phyloP scores from a whole-genome alignment of 2,888 invertebrate genomes.

The Caenorhabditis zanzibari region DNA sequence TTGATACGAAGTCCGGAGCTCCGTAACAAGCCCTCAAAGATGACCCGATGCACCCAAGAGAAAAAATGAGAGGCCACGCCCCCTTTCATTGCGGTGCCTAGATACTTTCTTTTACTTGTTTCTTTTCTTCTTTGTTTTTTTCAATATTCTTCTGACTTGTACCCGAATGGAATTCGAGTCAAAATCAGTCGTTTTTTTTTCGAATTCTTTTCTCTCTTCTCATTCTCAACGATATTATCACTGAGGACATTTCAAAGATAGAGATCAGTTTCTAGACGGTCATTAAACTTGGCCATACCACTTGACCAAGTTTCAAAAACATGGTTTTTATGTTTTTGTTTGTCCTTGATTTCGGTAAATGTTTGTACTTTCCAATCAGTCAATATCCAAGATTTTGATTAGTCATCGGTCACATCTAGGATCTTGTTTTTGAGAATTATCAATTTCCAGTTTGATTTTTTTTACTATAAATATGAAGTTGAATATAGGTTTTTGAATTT shows the following conservation, averaged over 20 bases:
- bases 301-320: slow-evolving; percentile 13
- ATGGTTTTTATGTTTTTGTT: slow-evolving; percentile 9
- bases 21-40: too few relatives aligned
- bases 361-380: slow-evolving; percentile 13
- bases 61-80: too few relatives aligned
- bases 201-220: neutral
- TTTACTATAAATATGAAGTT: neutral
- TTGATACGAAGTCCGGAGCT: too few relatives aligned
- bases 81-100: too few relatives aligned
- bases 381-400: neutral
- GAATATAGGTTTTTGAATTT: neutral
- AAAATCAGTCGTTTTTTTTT: slow-evolving; percentile 13
- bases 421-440: neutral
- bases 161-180: slow-evolving; percentile 18
- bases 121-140: slow-evolving; percentile 5
- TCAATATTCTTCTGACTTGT: slow-evolving; percentile 37
- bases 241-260: neutral
- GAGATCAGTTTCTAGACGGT: slow-evolving; percentile 16
- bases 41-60: too few relatives aligned
- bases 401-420: neutral
- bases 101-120: neutral
- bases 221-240: neutral
- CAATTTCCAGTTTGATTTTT: neutral
- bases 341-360: slow-evolving; percentile 9
- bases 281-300: neutral